Percentiles rank a stretch among this genome's conserved stretches.
Evolutionary conservation across 1,140 invertebrate genomes (phyloP).

Genomic region (Platyura marginata): DNA sequence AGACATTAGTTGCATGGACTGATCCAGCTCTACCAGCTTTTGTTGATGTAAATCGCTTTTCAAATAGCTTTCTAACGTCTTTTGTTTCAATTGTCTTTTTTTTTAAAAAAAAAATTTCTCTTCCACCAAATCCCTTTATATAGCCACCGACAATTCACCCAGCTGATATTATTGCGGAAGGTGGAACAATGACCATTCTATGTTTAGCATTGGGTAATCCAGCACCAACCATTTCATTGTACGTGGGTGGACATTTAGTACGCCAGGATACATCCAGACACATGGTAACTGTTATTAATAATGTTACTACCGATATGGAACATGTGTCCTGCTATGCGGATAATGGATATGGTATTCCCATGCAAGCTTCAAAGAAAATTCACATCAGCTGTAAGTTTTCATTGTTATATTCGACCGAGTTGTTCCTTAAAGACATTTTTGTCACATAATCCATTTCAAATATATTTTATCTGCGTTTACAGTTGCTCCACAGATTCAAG

Average conservation of each 20-base stretch:
- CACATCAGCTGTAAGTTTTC: constrained; percentile 54
- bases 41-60: constrained; percentile 58
- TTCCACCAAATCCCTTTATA: no score
- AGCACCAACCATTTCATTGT: constrained; percentile 61
- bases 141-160: constrained; percentile 66
- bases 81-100: no score
- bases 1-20: constrained; percentile 67
- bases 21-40: constrained; percentile 69
- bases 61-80: no score
- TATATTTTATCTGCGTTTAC: constrained; percentile 4
- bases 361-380: constrained; percentile 56
- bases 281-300: constrained; percentile 63
- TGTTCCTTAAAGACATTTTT: neutral
- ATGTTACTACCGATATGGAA: constrained; percentile 63
- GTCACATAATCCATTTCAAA: no score
- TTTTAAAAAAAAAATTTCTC: no score
- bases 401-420: neutral
- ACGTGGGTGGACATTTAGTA: constrained; percentile 43
- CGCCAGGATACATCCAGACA: constrained; percentile 56
- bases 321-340: constrained; percentile 69
- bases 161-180: constrained; percentile 59
- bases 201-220: constrained; percentile 70
- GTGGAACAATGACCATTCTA: constrained; percentile 62
- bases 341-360: constrained; percentile 66
- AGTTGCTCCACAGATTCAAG: constrained; percentile 57